Conservation (phyloP, 1,140 invertebrate species). For the Bombus sibiricus region DNA sequence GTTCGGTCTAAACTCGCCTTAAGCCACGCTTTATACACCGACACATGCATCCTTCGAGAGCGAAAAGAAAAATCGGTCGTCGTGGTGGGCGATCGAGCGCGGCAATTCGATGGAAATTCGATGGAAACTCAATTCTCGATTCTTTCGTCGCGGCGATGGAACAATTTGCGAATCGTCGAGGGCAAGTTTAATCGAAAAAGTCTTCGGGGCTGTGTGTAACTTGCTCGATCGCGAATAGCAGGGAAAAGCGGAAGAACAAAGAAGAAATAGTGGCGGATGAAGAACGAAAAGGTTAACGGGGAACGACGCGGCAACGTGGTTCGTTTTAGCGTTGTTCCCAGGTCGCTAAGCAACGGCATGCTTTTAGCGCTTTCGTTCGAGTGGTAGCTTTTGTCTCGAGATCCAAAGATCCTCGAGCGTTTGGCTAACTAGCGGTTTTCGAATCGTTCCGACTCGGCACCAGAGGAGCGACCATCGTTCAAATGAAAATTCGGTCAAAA, state of each 20-base stretch:
- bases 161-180: neutral
- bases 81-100: neutral
- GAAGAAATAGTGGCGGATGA: too few relatives aligned
- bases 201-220: neutral
- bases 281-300: too few relatives aligned
- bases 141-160: neutral
- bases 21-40: too few relatives aligned
- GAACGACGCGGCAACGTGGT: neutral
- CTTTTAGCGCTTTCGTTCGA: constrained; percentile 32
- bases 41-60: too few relatives aligned
- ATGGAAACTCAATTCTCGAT: neutral
- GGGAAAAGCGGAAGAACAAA: too few relatives aligned
- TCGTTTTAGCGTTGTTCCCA: constrained; percentile 26
- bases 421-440: neutral
- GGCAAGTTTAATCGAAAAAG: constrained; percentile 10
- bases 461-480: too few relatives aligned
- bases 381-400: constrained; percentile 42
- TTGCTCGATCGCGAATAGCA: neutral
- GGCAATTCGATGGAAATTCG: neutral
- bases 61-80: too few relatives aligned
- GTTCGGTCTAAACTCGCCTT: too few relatives aligned
- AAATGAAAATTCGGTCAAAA: constrained; percentile 9
- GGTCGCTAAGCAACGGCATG: constrained; percentile 70
- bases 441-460: neutral
- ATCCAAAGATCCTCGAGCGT: constrained; percentile 16